Evolutionary conservation across 2,888 invertebrate genomes (phyloP), one percentile per base, ranked within the genome.

Genomic region (Tetragnatha montana): DNA sequence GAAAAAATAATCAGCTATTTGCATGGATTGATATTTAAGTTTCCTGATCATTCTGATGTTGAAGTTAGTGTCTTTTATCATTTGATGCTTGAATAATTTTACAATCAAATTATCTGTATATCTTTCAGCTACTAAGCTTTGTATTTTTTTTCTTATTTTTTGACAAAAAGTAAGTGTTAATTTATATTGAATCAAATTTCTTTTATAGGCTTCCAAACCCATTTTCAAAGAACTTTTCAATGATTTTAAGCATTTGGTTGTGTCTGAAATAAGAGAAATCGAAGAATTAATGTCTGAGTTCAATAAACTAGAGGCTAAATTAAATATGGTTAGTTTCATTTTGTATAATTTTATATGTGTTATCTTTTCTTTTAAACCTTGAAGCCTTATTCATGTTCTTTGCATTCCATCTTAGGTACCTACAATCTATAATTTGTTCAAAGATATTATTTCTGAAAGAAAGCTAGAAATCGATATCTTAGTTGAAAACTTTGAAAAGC

Each of bases 391-490:
- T 10, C 12, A 60, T 60, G 14, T 60, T 60, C 12, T 60, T 0
- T 8, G 0, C 60, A 60, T 17, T 21, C 0, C 70, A 70, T 8
- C 0, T 47, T 68, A 89, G 88, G 51, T 75, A 17, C 19, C 73
- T 47, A 17, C 71, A 17, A 84, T 80, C 14, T 73, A 19, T 69
- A 51, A 60, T 50, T 35, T 89, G 22, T 84, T 80, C 21, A 51
- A 47, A 10, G 35, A 75, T 17, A 69, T 73, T 8, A 10, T 81
- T 17, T 71, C 70, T 50, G 51, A 68, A 49, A 81, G 84, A 35
- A 89, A 84, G 69, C 80, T 84, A 35, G 88, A 89, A 21, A 75
- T 89, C 51, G 84, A 89, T 70, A 21, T 8, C 6, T 70, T 80
- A 51, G 21, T 89, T 14, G 21, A 50, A 47, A 69, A 89, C 70